Evolutionary conservation across 1,140 invertebrate species (phyloP), one percentile per base, ranked within the genome.

Genomic region (Leptinotarsa defecta): DNA sequence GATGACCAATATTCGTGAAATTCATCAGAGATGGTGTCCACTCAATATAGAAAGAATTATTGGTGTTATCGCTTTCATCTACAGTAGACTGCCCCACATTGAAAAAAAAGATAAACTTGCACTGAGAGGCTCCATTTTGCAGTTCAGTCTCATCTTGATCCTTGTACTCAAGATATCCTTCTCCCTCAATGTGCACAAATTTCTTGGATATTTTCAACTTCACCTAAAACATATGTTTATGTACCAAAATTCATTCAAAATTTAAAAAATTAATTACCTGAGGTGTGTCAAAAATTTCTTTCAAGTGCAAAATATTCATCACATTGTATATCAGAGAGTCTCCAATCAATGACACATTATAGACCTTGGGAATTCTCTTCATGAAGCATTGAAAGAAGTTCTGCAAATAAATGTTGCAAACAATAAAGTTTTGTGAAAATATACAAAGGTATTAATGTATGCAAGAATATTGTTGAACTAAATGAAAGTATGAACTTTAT

Each of bases 241-340:
- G 27, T 13, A 73, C 17, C 43, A 67, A 64, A 75, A 57, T 43
- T 43, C 5, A 63, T 77, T 65, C 34, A 43, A 3, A 43, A 43
- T 43, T 8, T 1, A 43, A 11, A 43, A 43, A 43, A 43, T 68
- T 3, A 77, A 84, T 86, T 84, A 92, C 91, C 74, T 91, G 83
- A 4, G 90, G 85, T 6, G 91, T 94, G 76, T 93, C 91, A 86
- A 95, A 94, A 76, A 94, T 93, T 82, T 91, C 90, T 79, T 93
- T 93, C 0, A 94, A 89, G 76, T 94, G 92, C 11, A 91, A 79
- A 43, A 94, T 89, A 84, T 92, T 94, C 17, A 90, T 92, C 43
- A 95, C 92, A 76, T 92, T 89, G 91, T 92, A 94, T 91, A 91
- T 81, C 92, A 92, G 82, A 92, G 74, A 62, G 80, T 11, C 91